Conservation (phyloP, 2,797 vertebrate species). For the Paguma larvata region DNA sequence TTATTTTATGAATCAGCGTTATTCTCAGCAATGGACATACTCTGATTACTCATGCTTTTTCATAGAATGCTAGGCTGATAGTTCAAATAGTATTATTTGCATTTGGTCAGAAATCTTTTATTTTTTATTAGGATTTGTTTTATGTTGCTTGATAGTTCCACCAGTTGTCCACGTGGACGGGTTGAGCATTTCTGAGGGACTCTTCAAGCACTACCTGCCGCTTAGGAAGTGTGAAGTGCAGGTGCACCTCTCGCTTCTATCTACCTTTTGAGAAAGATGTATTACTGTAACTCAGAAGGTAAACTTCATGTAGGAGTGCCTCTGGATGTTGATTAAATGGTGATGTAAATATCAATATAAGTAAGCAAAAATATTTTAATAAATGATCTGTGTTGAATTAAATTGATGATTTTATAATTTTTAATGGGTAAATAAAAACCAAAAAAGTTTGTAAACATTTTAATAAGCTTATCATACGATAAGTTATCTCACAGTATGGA, state of each 20-base stretch:
- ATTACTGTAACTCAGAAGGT: background rate
- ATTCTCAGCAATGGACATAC: background rate
- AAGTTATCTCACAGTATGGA: background rate
- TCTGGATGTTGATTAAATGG: constrained; percentile 34
- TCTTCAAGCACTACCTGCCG: background rate
- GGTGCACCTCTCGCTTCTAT: background rate
- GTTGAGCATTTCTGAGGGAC: constrained; percentile 2
- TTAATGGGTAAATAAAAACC: background rate
- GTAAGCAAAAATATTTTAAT: constrained; percentile 73
- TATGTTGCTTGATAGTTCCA: background rate
- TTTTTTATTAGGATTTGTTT: constrained; percentile 41
- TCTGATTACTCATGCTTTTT: constrained; percentile 51
- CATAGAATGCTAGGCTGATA: background rate
- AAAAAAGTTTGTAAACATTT: background rate
- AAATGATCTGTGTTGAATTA: constrained; percentile 63
- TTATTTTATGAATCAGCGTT: constrained; percentile 32
- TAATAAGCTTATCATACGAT: constrained; percentile 39
- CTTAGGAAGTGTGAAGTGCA: background rate
- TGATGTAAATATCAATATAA: constrained; percentile 71
- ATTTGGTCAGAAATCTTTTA: constrained; percentile 34
- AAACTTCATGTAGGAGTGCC: constrained; percentile 54
- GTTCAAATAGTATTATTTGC: constrained; percentile 52
- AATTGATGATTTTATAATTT: constrained; percentile 63
- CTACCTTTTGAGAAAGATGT: constrained; percentile 40
- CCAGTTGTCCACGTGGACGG: background rate